phyloP scores from a whole-genome alignment of 2,888 invertebrate genomes.

The Acleris laterana region DNA sequence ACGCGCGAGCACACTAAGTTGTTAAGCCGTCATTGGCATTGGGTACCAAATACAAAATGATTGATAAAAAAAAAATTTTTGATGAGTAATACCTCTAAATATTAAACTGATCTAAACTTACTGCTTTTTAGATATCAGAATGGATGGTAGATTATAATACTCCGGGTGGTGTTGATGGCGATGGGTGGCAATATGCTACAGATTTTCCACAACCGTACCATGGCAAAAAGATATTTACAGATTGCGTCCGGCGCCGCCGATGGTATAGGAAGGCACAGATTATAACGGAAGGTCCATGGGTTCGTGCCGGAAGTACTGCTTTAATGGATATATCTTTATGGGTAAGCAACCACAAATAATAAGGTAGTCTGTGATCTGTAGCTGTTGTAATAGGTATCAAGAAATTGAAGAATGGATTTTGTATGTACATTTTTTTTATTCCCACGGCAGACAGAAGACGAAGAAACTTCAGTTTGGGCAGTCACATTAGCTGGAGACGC shows the following conservation, averaged over 20 bases:
- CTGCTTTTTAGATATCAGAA: slow-evolving; percentile 87
- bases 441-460: slow-evolving; percentile 57
- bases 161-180: slow-evolving; percentile 94
- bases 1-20: slow-evolving; percentile 94
- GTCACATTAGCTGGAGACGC: slow-evolving; percentile 94
- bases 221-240: slow-evolving; percentile 93
- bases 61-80: too few relatives aligned
- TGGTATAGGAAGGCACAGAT: slow-evolving; percentile 94
- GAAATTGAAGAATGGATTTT: too few relatives aligned
- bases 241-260: slow-evolving; percentile 92
- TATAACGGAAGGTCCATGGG: slow-evolving; percentile 94
- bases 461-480: slow-evolving; percentile 90
- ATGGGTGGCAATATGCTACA: slow-evolving; percentile 98
- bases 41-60: slow-evolving; percentile 81
- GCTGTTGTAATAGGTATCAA: too few relatives aligned
- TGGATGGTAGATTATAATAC: slow-evolving; percentile 97
- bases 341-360: slow-evolving; percentile 63
- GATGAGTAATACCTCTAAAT: too few relatives aligned
- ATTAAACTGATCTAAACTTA: slow-evolving; percentile 2
- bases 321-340: slow-evolving; percentile 91
- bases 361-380: too few relatives aligned
- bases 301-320: slow-evolving; percentile 93
- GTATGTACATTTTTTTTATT: background rate
- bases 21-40: slow-evolving; percentile 94
- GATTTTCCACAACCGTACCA: slow-evolving; percentile 96